A percentile compares a stretch with the other conserved stretches of the same genome.
Conservation (phyloP, 2,113 vertebrate genomes). For the Colinus virginianus region DNA sequence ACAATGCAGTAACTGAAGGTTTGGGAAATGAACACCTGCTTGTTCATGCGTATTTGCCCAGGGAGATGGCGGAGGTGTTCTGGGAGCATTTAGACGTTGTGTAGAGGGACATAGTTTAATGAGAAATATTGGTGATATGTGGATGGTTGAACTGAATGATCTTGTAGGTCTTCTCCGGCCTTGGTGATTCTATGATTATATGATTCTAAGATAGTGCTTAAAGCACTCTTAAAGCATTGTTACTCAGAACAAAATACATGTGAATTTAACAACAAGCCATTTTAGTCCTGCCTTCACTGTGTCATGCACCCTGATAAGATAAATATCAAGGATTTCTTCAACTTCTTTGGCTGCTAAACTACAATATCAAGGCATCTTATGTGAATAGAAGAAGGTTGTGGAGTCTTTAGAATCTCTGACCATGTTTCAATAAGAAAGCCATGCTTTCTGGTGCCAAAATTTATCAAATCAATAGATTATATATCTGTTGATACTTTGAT, state of each 20-base stretch:
- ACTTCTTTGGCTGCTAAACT: background rate
- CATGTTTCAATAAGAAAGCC: background rate
- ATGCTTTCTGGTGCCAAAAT: background rate
- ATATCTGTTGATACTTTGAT: background rate
- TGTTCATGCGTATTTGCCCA: no score
- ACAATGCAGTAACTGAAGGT: background rate
- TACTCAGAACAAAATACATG: background rate
- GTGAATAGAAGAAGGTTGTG: background rate
- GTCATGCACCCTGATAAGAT: rapidly evolving
- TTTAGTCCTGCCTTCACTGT: background rate
- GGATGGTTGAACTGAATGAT: no score
- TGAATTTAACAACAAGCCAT: background rate
- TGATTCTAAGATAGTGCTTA: background rate
- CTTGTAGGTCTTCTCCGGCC: no score
- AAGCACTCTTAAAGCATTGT: background rate
- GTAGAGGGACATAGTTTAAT: no score
- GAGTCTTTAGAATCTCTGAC: background rate
- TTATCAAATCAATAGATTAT: background rate
- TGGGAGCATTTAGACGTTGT: no score
- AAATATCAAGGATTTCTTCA: background rate
- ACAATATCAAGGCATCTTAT: background rate
- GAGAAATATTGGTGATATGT: no score
- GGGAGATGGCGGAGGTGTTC: no score
- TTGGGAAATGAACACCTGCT: background rate
- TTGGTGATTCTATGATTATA: no score